Evolutionary conservation across 2,888 invertebrate species (phyloP), one percentile per base, ranked within the genome.

Genomic region (Parapristionchus giblindavisi): DNA sequence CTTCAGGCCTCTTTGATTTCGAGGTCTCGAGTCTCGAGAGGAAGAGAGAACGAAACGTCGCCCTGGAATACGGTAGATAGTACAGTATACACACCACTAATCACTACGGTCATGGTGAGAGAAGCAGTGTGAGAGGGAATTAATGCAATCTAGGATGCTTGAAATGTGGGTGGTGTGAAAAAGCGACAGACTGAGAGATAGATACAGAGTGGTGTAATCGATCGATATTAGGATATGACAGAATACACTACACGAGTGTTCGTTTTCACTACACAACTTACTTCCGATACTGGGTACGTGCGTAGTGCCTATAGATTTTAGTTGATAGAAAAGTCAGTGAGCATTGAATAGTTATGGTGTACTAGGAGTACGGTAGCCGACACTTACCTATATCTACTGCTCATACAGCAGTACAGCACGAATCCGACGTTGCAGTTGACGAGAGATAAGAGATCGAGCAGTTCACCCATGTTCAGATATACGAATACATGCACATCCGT

Each of bases 351-450:
- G 11, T 43, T 8, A 14, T 14, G n/a, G 40, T 32, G 43, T 43
- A 38, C 4, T 6, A 21, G 48, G 48, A 24, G n/a, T 52, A 52
- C 68, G 14, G 36, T 68, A 51, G 3, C 8, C 21, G 48, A 48
- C 66, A 21, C 70, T 38, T 60, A 60, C 52, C 84, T 75, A 70
- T 84, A 84, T 8, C 83, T 79, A 27, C 83, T 80, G 61, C 80
- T 80, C 83, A 83, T 83, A 65, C 79, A 77, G 56, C 80, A 80
- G 76, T 84, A 84, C 32, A 84, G 81, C 43, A 82, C 78, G 75
- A 84, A 84, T 8, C 81, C 81, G 11, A 81, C 81, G 21, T 81
- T 78, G 61, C 84, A 83, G 75, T 84, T 84, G 76, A 84, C 80
- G 2, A 84, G 77, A 0, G 83, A 83, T 58, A 84, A 78, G 11